Conservation (phyloP, 92 coral and sea anemone genomes). For the Umimayanthus chanpuru region DNA sequence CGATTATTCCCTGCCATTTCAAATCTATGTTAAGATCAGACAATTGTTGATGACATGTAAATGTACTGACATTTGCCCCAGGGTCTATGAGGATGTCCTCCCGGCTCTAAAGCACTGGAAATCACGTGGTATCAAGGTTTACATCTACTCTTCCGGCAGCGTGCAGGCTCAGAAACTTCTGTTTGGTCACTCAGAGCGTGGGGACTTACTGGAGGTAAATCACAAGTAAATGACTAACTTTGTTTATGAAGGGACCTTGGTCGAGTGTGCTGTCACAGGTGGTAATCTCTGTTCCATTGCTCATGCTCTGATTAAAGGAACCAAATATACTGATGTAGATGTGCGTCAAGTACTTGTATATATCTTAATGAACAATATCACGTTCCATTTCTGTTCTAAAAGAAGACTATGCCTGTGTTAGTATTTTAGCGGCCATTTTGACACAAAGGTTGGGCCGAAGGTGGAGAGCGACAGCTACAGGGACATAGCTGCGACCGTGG, state of each 20-base stretch:
- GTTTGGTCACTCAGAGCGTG: slow-evolving; percentile 65
- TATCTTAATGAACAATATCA: background rate
- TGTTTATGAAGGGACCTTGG: background rate
- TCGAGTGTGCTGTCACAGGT: no score
- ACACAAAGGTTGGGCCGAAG: slow-evolving; percentile 73
- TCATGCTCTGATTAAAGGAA: no score
- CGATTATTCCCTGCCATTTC: background rate
- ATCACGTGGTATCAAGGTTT: slow-evolving; percentile 56
- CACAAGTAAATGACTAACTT: background rate
- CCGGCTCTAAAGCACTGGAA: slow-evolving; percentile 73
- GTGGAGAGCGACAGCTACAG: slow-evolving; percentile 63
- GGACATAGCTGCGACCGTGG: slow-evolving; percentile 56
- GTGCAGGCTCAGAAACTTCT: slow-evolving; percentile 77
- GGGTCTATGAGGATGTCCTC: slow-evolving; percentile 70
- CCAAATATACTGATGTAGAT: no score
- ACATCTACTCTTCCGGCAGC: slow-evolving; percentile 80
- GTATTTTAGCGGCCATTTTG: slow-evolving; percentile 82
- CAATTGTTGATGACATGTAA: background rate
- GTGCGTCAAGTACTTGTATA: no score
- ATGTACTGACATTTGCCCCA: background rate
- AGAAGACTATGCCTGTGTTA: slow-evolving; percentile 9
- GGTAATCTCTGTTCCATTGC: no score
- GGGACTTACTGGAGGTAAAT: slow-evolving; percentile 68
- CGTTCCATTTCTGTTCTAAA: background rate
- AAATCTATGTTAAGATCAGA: no score